phyloP scores from a whole-genome alignment of 2,888 invertebrate species.

The Gymnoscelis rufifasciata region DNA sequence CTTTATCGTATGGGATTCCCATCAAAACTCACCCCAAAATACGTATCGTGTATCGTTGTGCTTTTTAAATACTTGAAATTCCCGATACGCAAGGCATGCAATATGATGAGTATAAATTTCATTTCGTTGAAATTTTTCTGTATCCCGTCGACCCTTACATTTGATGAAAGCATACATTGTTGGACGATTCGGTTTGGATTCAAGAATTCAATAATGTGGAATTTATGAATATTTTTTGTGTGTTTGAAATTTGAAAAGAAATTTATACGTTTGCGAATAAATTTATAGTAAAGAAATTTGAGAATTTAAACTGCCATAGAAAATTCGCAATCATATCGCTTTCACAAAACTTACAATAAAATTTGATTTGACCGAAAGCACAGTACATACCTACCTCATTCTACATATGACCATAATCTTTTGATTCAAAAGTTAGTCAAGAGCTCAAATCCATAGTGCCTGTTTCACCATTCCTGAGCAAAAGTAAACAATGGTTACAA shows the following conservation, averaged over 20 bases:
- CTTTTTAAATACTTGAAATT: constrained; percentile 64
- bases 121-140: constrained; percentile 51
- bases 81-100: constrained; percentile 58
- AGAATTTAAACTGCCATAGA: too few species aligned
- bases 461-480: too few species aligned
- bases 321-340: too few species aligned
- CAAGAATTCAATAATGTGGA: constrained; percentile 43
- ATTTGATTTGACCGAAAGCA: too few species aligned
- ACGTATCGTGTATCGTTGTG: constrained; percentile 47
- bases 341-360: too few species aligned
- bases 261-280: background rate
- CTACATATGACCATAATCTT: too few species aligned
- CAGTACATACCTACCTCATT: too few species aligned
- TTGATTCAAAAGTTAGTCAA: too few species aligned
- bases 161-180: constrained; percentile 40
- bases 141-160: constrained; percentile 45
- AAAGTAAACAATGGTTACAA: too few species aligned
- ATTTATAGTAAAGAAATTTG: too few species aligned
- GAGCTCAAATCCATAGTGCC: too few species aligned
- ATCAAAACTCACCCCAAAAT: constrained; percentile 42
- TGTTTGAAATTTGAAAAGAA: constrained; percentile 3
- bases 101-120: constrained; percentile 67
- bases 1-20: constrained; percentile 18
- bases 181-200: constrained; percentile 34
- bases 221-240: constrained; percentile 40